phyloP scores from a whole-genome alignment of 2,888 invertebrate genomes.

The Sphecodes monilicornis region DNA sequence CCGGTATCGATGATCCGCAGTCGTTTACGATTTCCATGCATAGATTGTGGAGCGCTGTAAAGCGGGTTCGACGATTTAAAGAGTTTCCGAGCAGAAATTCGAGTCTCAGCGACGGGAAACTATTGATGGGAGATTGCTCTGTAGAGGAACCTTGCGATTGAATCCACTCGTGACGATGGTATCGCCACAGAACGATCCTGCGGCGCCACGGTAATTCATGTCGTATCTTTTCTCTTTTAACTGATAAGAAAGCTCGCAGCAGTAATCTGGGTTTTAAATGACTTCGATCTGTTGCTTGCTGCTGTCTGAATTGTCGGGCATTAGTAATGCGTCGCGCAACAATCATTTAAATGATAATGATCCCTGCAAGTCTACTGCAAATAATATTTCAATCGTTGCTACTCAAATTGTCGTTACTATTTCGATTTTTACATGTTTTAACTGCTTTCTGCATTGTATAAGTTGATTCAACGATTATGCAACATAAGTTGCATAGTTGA shows the following conservation, averaged over 20 bases:
- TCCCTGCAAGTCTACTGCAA: too few relatives aligned
- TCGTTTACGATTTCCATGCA: conserved; percentile 32
- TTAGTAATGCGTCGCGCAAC: too few relatives aligned
- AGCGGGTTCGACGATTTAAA: conserved; percentile 22
- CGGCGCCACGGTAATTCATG: not conserved
- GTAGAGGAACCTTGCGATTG: conserved; percentile 23
- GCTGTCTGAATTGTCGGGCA: too few relatives aligned
- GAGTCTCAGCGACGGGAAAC: not conserved
- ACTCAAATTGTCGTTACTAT: too few relatives aligned
- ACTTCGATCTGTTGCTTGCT: not conserved
- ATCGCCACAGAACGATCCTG: not conserved
- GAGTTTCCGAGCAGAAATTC: conserved; percentile 8
- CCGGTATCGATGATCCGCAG: conserved; percentile 2
- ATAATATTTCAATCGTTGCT: too few relatives aligned
- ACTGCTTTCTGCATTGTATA: too few relatives aligned
- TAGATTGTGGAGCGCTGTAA: not conserved
- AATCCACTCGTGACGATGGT: conserved; percentile 10
- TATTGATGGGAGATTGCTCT: conserved; percentile 14
- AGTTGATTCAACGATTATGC: too few relatives aligned
- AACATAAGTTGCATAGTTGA: too few relatives aligned
- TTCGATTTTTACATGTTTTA: too few relatives aligned
- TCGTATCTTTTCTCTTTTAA: not conserved
- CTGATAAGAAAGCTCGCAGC: not conserved
- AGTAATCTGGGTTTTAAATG: not conserved
- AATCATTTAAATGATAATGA: too few relatives aligned